Conservation (phyloP, 2,797 vertebrate species). For the Phoxinus dragarum region DNA sequence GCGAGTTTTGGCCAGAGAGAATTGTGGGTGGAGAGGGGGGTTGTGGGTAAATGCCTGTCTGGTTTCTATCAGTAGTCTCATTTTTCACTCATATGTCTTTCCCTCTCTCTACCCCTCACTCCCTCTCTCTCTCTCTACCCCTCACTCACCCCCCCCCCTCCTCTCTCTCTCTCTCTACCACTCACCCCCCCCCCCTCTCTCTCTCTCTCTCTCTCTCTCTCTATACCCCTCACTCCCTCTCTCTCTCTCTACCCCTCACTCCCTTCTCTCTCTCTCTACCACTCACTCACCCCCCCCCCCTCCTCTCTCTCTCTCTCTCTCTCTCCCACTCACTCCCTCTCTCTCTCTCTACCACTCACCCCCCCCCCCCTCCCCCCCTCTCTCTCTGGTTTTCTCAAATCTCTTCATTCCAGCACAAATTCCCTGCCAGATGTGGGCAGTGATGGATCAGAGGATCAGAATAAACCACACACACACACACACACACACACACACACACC, state of each 20-base stretch:
- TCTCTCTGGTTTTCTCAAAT: constrained; percentile 15
- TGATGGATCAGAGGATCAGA: constrained; percentile 46
- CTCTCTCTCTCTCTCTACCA: not conserved
- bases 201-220: constrained; percentile 18
- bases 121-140: not conserved
- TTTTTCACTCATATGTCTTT: constrained; percentile 32
- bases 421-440: constrained; percentile 58
- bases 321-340: not conserved
- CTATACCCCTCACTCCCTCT: not conserved
- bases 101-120: not conserved
- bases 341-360: not conserved
- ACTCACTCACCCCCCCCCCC: no score
- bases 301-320: not conserved
- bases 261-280: no score
- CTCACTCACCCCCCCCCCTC: no score
- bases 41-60: constrained; percentile 52
- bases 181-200: constrained; percentile 11
- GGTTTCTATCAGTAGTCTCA: constrained; percentile 56
- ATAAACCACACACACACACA: constrained; percentile 17
- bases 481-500: constrained; percentile 23
- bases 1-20: constrained; percentile 41
- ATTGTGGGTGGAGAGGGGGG: constrained; percentile 39
- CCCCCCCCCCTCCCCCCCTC: not conserved
- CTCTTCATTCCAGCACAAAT: constrained; percentile 56
- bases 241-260: not conserved